Evolutionary conservation across 2,797 vertebrate genomes (phyloP), one percentile per base, ranked within the genome.

Genomic region (Acestrorhynchus altus): DNA sequence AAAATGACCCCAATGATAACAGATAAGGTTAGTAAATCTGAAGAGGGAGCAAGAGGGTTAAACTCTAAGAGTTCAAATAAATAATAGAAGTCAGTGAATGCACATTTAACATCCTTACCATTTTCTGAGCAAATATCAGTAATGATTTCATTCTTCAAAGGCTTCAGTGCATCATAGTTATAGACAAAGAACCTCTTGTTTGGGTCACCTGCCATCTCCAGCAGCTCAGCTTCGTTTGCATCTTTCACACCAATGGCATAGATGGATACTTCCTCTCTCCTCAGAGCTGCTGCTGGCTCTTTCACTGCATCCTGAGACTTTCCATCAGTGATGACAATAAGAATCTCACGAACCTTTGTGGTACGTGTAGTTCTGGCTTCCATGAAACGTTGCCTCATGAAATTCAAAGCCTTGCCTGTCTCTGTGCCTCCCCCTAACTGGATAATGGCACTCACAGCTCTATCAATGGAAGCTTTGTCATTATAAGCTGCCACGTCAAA

Each of bases 261-360:
- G 67, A 94, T 77, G 2, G 11, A 80, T 59, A 97, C 85, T 0
- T 89, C 89, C 11, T 86, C 79, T 0, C 47, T 4, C 63, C 90
- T 91, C 76, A 96, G 70, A 4, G 51, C 63, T 18, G 82, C 72
- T 12, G 94, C 94, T 2, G 94, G 88, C 28, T 22, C 42, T 6
- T 86, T 88, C 60, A 96, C 96, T 0, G 63, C 0, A 65, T 96
- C 95, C 0, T 86, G 0, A 1, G 95, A 95, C 44, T 91, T 10
- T 9, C 95, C 94, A 0, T 95, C 94, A 0, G 95, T 98, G 87
- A 96, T 92, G 56, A 95, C 86, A 15, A 96, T 90, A 66, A 97
- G 94, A 77, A 91, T 93, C 76, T 88, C 83, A 0, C 85, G 81
- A 28, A 94, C 93, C 2, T 87, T 83, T 47, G 79, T 61, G 0